Evolutionary conservation across 2,888 invertebrate genomes (phyloP), one percentile per base, ranked within the genome.

Genomic region (Congeria kusceri): DNA sequence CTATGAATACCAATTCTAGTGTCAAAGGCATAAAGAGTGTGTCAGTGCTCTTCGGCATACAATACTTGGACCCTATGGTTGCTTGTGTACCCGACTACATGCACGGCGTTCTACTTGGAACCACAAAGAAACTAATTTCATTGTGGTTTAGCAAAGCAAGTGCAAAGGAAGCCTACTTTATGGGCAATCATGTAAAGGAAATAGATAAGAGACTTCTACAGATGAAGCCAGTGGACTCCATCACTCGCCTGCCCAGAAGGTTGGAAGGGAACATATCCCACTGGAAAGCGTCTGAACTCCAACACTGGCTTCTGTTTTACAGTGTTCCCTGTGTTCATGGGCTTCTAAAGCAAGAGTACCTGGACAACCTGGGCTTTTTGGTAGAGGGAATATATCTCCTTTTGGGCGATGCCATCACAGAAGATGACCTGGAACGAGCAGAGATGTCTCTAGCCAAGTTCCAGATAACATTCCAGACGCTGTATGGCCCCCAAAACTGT

Each of bases 241-340:
- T 77, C 32, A 9, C 49, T 15, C 47, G 77, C 13, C 49, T 72
- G 23, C 77, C 77, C 32, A 44, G 68, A 27, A 27, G 62, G 15
- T 15, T 77, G 23, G 68, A 77, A 32, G 20, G 46, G 13, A 57
- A 67, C 46, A 29, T 65, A 3, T 32, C 18, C 15, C 65, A 77
- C 49, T 68, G 59, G 27, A 72, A 77, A 39, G 77, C 77, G 27
- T 70, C 77, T 23, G 77, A 77, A 57, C 62, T 72, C 9, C 77
- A 77, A 27, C 29, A n/a, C n/a, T 76, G 76, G 76, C 46, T 76
- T 9, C 57, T 70, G 3, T 70, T 59, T 53, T 77, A 72, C 39
- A 23, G 53, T 25, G n/a, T 77, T 11, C 68, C 77, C 9, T 72
- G 67, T 68, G 23, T 77, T 20, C n/a, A 58, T 13, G 71, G 65